A percentile compares a stretch with the other conserved stretches of the same genome.
Evolutionary conservation across 2,888 invertebrate species (phyloP).

Genomic region (Cremastinae sp.): DNA sequence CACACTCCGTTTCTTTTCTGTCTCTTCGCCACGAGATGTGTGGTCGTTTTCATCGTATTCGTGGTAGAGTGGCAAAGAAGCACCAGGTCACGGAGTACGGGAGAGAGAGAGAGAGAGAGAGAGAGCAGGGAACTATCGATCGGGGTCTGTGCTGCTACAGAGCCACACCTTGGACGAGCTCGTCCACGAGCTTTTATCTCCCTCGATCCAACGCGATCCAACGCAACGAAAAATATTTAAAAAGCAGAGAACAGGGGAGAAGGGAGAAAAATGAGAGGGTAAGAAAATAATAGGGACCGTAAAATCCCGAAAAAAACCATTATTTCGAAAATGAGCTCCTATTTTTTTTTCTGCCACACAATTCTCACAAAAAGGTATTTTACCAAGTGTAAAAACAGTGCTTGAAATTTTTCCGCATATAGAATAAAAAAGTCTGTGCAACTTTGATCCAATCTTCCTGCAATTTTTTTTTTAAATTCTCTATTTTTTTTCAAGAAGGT

Average conservation of each 20-base stretch:
- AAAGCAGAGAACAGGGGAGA: neutral
- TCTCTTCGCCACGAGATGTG: neutral
- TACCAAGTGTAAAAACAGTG: too few relatives aligned
- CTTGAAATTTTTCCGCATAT: too few relatives aligned
- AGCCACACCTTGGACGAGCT: conserved; percentile 60
- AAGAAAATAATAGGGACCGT: too few relatives aligned
- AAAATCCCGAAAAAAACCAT: too few relatives aligned
- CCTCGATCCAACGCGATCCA: conserved; percentile 37
- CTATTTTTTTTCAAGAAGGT: too few relatives aligned
- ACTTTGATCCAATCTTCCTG: too few relatives aligned
- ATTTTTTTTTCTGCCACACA: too few relatives aligned
- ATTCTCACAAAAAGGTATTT: too few relatives aligned
- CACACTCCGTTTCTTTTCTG: neutral
- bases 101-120: conserved; percentile 21
- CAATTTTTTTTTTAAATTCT: too few relatives aligned
- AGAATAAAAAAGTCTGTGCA: too few relatives aligned
- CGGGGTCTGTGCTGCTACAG: conserved; percentile 53
- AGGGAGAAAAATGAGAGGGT: neutral
- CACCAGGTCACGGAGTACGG: conserved; percentile 61
- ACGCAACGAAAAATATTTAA: neutral
- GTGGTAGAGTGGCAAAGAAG: conserved; percentile 54
- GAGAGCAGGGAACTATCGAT: conserved; percentile 62
- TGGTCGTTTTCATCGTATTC: conserved; percentile 36
- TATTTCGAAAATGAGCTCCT: too few relatives aligned
- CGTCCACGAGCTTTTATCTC: conserved; percentile 52